phyloP scores from a whole-genome alignment of 2,888 invertebrate genomes.

The Pharmacophagus antenor region DNA sequence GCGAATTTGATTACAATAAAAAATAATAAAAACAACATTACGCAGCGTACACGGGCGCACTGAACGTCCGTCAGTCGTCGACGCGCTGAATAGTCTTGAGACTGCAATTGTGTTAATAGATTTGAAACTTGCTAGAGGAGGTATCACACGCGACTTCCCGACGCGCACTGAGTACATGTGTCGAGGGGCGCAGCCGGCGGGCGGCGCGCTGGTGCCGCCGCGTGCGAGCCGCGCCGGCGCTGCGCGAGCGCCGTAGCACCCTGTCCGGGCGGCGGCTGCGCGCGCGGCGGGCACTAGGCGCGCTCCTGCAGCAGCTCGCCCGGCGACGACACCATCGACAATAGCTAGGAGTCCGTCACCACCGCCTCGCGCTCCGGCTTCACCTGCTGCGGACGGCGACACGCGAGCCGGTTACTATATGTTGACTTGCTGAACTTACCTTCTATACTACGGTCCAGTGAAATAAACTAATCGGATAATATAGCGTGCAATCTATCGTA shows the following conservation, averaged over 20 bases:
- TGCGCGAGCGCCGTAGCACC: too few relatives aligned
- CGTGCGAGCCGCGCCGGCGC: neutral
- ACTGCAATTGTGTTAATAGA: neutral
- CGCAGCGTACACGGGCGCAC: neutral
- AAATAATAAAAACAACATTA: neutral
- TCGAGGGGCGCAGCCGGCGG: too few relatives aligned
- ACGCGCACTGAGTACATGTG: too few relatives aligned
- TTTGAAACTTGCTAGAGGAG: too few relatives aligned
- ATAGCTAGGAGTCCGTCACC: conserved; percentile 75
- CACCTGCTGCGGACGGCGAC: conserved; percentile 76
- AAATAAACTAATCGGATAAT: too few relatives aligned
- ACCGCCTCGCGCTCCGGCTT: conserved; percentile 86
- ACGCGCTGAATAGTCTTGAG: neutral
- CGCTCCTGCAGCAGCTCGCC: conserved; percentile 30
- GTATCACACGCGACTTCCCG: too few relatives aligned
- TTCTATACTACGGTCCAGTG: too few relatives aligned
- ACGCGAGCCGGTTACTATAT: too few relatives aligned
- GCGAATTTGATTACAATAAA: neutral
- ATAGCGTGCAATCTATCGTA: too few relatives aligned
- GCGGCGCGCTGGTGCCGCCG: too few relatives aligned
- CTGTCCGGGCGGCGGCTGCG: neutral
- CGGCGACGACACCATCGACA: conserved; percentile 52
- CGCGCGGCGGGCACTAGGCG: conserved; percentile 14
- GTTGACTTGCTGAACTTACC: too few relatives aligned
- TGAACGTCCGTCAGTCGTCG: neutral